phyloP scores from a whole-genome alignment of 2,797 vertebrate species.

The Danio tinwini region DNA sequence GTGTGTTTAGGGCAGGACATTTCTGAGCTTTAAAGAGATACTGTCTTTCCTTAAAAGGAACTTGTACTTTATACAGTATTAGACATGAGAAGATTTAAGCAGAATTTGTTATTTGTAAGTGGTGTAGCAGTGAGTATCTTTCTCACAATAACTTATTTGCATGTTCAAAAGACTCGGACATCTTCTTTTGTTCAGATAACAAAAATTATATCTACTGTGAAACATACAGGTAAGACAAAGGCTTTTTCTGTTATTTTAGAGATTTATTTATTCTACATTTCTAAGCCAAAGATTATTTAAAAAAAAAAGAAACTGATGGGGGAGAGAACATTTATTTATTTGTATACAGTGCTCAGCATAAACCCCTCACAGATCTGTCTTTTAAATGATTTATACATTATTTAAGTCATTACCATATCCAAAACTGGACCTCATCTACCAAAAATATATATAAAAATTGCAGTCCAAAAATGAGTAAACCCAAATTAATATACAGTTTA shows the following conservation, averaged over 20 bases:
- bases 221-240: conserved; percentile 6
- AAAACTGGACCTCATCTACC: too few relatives aligned
- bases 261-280: background rate
- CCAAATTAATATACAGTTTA: too few relatives aligned
- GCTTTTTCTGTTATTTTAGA: too few relatives aligned
- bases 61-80: background rate
- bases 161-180: background rate
- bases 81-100: background rate
- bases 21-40: background rate
- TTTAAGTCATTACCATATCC: too few relatives aligned
- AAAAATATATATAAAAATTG: too few relatives aligned
- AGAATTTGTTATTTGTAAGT: background rate
- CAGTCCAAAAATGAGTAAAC: too few relatives aligned
- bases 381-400: too few relatives aligned
- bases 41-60: background rate
- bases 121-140: background rate
- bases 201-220: background rate
- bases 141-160: background rate
- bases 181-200: background rate
- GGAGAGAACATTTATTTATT: background rate
- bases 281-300: background rate
- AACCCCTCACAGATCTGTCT: too few relatives aligned
- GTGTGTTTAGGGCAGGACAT: background rate
- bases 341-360: too few relatives aligned
- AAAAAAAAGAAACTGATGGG: background rate